Evolutionary conservation across 2,797 vertebrate species (phyloP), one percentile per base, ranked within the genome.

Genomic region (Centropyge bicolor): DNA sequence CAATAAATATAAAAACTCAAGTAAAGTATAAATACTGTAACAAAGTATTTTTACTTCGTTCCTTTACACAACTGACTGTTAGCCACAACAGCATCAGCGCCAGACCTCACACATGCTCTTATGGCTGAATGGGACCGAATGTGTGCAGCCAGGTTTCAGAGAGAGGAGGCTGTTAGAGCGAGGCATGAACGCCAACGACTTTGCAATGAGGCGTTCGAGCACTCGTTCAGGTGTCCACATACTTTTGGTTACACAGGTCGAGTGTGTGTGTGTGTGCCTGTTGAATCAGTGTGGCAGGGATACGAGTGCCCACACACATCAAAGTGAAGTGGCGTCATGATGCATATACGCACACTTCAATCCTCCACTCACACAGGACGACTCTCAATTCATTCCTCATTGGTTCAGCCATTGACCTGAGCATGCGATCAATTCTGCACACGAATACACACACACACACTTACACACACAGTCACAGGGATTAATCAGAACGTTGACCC

Each of bases 401-500:
- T 62, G 62, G 38, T 74, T 9, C 51, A 69, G 59, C 69, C 41
- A 59, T 64, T 78, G 69, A 68, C 63, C 66, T 49, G 19, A 17
- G 2, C 57, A 45, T 40, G 16, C 24, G 6, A 78, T 86, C 76
- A 72, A 66, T 84, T 66, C n/a, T 75, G 19, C 55, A 52, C 70
- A 78, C 55, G 67, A 31, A 59, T 40, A 31, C 52, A 38, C 72
- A 1, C 6, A 52, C 49, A 52, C 38, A 62, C 6, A 41, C 31
- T 35, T 35, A 46, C 3, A 54, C 69, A 84, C 49, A 73, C 61
- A 73, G 56, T 55, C 66, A 76, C 24, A 22, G 31, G 73, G 77
- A 86, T 86, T 88, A 84, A 86, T 89, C 83, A 86, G 46, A 87
- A 80, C 84, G 80, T 81, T 86, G 85, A 89, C 85, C 85, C 55